Base-by-base conservation (phyloP, 2,113 vertebrate genomes). In the Ochotona princeps region DNA sequence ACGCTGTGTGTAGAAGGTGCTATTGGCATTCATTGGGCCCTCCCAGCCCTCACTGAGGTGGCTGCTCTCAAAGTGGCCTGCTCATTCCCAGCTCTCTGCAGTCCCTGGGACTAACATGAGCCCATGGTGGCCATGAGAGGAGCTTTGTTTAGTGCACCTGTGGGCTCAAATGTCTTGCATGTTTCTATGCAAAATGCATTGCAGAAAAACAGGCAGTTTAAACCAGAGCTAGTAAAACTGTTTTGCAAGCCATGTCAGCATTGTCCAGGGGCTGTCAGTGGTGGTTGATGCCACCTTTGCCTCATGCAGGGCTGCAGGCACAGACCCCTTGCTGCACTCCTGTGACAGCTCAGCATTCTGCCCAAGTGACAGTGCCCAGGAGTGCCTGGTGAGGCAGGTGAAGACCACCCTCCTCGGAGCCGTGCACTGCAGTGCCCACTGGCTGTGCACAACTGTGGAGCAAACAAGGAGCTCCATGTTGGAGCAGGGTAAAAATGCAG, bases 211-310 rank as follows among this genome's bases (percentile, higher is more conserved):
- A 83, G 23, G 8, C 8, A 25, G 1, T n/a, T 28, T 14, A 54
- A 73, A 23, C 8, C n/a, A 25, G 65, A 57, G 6, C 5, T 17
- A 6, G 21, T 1, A 14, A n/a, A 35, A 35, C n/a, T 60, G 54
- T 11, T 21, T 44, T 10, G 2, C 5, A 20, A 21, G 44, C 12
- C 25, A 2, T 0, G 0, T 54, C 11, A 61, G 28, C 18, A 4
- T 11, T 0, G 7, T 25, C 2, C 8, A 32, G 1, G 15, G 20
- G 8, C 12, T 10, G 25, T 1, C 28, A 0, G 1, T 2, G 32
- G 28, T 5, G 13, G 7, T 18, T 5, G 1, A 0, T n/a, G 30
- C 20, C 5, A 7, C 0, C 0, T 17, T 8, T 10, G 6, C n/a
- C 10, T 8, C 14, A 1, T 21, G 0, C 8, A 1, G 2, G 28